Evolutionary conservation across 2,888 invertebrate genomes (phyloP), one percentile per base, ranked within the genome.

Genomic region (Sphecodes monilicornis): DNA sequence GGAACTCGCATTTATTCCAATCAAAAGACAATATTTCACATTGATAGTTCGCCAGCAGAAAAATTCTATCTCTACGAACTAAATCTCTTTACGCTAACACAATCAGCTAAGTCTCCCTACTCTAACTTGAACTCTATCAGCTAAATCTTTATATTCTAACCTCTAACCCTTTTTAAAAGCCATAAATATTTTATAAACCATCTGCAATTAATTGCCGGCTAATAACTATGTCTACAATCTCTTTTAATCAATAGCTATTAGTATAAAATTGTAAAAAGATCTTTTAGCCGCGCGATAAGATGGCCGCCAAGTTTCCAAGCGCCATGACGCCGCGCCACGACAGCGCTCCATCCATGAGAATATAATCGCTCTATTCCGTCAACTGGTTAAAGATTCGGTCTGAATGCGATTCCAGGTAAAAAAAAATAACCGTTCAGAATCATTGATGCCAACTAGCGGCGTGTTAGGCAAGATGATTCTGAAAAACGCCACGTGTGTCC

Each of bases 401-500:
- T 60, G 60, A 60, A 60, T 60, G 29, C 16, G 29, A 60, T 60
- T 60, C 29, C 60, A 60, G 16, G 16, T 39, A 13, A 11, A 68
- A 8, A 68, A 8, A 39, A 39, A 68, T 36, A 68, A 39, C 4
- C n/a, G 10, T 32, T 64, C 76, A 66, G 46, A 76, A 76, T 36
- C 68, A 39, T 82, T 80, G 71, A 76, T 76, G 75, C 75, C 80
- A 80, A 76, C 64, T 43, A 32, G 26, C 22, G 13, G 39, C n/a
- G 32, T 18, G 66, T 82, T 82, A 80, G 75, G 80, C 75, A 80
- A 80, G 26, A 54, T 11, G n/a, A 54, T n/a, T 54, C 54, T 54
- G 54, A n/a, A n/a, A 46, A 41, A 16, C 64, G 74, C 80, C 80
- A 76, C 82, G 80, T 80, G 82, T 82, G 6, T 2, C 43, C 22